Percentiles rank a stretch among this genome's conserved stretches.
phyloP scores from a whole-genome alignment of 2,113 vertebrate species.

The Psophia crepitans region DNA sequence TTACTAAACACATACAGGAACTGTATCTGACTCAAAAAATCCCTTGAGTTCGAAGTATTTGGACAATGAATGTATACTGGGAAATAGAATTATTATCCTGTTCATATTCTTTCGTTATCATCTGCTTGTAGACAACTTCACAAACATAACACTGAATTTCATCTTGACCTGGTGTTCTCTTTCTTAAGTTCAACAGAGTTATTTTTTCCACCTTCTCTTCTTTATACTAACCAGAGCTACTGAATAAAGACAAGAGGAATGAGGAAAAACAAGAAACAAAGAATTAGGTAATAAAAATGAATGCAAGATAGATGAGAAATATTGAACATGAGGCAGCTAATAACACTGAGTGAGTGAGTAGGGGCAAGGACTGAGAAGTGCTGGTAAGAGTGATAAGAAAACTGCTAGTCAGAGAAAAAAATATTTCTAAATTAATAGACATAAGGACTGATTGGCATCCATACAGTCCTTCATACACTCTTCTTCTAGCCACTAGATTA shows the following conservation, averaged over 20 bases:
- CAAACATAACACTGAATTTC: not conserved
- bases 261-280: not conserved
- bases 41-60: not conserved
- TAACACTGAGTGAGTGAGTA: not conserved
- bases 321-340: not conserved
- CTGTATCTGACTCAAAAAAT: not conserved
- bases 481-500: not conserved
- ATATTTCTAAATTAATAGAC: not conserved
- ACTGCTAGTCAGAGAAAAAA: not conserved
- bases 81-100: not conserved
- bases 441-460: not conserved
- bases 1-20: not conserved
- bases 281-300: not conserved
- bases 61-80: not conserved
- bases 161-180: not conserved
- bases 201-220: not conserved
- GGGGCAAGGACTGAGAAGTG: not conserved
- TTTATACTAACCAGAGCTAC: not conserved
- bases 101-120: not conserved
- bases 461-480: not conserved
- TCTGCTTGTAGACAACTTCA: not conserved
- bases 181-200: not conserved
- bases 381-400: not conserved
- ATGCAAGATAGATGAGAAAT: not conserved
- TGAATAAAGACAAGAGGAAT: not conserved